Base-by-base conservation (phyloP, 2,113 vertebrate genomes). In the Acinonyx jubatus region DNA sequence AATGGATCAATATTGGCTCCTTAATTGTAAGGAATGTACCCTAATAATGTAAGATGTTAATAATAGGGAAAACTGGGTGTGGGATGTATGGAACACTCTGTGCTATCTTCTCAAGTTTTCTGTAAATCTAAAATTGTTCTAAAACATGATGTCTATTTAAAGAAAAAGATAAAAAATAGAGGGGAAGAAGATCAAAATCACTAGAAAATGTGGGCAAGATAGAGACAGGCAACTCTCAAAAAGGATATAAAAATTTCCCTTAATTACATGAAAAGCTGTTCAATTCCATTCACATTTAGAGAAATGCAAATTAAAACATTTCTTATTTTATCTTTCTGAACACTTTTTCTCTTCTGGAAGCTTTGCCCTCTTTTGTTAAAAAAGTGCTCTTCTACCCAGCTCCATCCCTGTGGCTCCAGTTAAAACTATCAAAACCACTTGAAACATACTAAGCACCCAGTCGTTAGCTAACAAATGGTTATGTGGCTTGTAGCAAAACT, bases 231-330 rank as follows among this genome's bases (percentile, higher is more conserved):
- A 93, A 36, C 14, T 86, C 23, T 41, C n/a, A 78, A 36, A 66
- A 33, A 65, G 48, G 10, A 55, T 87, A 41, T 74, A 91, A 74
- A 90, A 66, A 48, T 33, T 65, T 48, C 4, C 13, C 23, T 80
- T 57, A 31, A 80, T 80, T 80, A 45, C 45, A n/a, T 25, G 21
- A 91, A 86, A 76, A 83, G 38, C 33, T 61, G 8, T 61, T 96
- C 36, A 68, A 7, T 92, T 82, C 81, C 88, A 68, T 31, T 92
- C 38, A 74, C 31, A 78, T 25, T 52, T 69, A 83, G 55, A 68
- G 48, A 94, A 68, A 82, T 68, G 13, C 36, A 91, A 94, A 82
- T 91, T 57, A 81, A 87, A 96, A 74, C 55, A 81, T 92, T 87
- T 63, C 38, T 52, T 81, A 73, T 74, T 81, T 91, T 76, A 25